Evolutionary conservation across 1,140 invertebrate genomes (phyloP).

Genomic region (Drosophila hydei): DNA sequence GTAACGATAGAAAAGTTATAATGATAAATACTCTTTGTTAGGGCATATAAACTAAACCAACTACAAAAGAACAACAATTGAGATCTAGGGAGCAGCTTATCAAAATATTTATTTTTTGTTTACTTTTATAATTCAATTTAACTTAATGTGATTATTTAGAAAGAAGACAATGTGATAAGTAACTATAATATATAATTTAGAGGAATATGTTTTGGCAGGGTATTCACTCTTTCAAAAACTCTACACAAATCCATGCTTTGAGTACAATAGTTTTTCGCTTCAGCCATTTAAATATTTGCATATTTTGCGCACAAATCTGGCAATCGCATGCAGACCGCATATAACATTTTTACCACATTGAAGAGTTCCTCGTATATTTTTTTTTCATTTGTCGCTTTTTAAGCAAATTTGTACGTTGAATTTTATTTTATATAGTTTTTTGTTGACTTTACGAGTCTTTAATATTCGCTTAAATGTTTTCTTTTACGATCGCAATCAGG

Average conservation of each 20-base stretch:
- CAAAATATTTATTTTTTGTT: too few species aligned
- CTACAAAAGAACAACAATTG: too few species aligned
- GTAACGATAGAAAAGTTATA: too few species aligned
- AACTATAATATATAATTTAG: too few species aligned
- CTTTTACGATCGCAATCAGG: slow-evolving; percentile 25
- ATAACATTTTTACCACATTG: slow-evolving; percentile 34
- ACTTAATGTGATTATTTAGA: too few species aligned
- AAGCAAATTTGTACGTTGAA: slow-evolving; percentile 21
- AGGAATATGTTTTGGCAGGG: too few species aligned
- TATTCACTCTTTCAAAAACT: too few species aligned
- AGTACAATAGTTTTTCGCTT: slow-evolving; percentile 26
- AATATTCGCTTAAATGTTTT: slow-evolving; percentile 16
- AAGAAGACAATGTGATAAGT: too few species aligned
- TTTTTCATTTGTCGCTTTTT: slow-evolving; percentile 21
- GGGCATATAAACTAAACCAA: too few species aligned
- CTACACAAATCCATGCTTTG: slow-evolving; percentile 9
- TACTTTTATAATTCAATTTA: too few species aligned
- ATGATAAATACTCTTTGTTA: too few species aligned
- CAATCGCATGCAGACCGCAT: slow-evolving; percentile 53
- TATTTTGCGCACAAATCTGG: slow-evolving; percentile 59
- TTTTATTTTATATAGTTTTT: slow-evolving; percentile 7
- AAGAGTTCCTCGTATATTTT: slow-evolving; percentile 21
- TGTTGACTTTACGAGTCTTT: slow-evolving; percentile 16
- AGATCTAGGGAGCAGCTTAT: too few species aligned
- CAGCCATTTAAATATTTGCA: slow-evolving; percentile 58